These are phyloP conservation scores for Protophormia terraenovae DNA, from an alignment of 2,888 invertebrate species.

Conservation along the genomic window DNA sequence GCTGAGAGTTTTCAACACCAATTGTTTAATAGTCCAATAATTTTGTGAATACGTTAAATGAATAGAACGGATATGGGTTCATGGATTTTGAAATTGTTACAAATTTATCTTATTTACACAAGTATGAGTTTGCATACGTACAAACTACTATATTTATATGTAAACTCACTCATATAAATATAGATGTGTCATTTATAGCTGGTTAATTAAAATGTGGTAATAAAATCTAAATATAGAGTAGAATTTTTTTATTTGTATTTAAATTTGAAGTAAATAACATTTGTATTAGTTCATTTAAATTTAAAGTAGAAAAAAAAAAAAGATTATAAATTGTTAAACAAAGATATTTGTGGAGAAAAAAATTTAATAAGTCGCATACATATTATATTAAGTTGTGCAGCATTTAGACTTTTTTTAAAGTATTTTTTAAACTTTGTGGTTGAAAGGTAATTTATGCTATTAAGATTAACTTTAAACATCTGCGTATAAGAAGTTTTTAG, in stretches of 20 bases:
- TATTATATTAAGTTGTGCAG: no score
- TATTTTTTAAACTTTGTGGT: no score
- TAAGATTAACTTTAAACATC: no score
- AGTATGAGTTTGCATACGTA: not conserved
- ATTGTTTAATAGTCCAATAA: not conserved
- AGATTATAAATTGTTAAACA: no score
- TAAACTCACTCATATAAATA: not conserved
- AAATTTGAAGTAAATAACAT: no score
- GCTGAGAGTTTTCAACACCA: not conserved
- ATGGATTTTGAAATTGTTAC: not conserved
- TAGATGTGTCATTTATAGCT: not conserved
- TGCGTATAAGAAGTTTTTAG: no score
- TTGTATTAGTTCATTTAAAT: no score
- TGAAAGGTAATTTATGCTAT: no score
- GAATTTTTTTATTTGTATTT: not conserved
- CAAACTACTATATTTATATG: not conserved
- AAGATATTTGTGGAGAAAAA: no score
- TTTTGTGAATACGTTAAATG: not conserved
- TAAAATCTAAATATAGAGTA: not conserved
- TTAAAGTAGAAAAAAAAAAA: no score
- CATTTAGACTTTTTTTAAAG: no score
- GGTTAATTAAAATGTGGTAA: not conserved
- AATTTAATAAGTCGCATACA: no score
- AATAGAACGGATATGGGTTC: not conserved
- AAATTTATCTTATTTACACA: not conserved